A percentile compares a stretch with the other conserved stretches of the same genome.
Conservation (phyloP, 2,888 invertebrate genomes). For the Tuberolachnus salignus region DNA sequence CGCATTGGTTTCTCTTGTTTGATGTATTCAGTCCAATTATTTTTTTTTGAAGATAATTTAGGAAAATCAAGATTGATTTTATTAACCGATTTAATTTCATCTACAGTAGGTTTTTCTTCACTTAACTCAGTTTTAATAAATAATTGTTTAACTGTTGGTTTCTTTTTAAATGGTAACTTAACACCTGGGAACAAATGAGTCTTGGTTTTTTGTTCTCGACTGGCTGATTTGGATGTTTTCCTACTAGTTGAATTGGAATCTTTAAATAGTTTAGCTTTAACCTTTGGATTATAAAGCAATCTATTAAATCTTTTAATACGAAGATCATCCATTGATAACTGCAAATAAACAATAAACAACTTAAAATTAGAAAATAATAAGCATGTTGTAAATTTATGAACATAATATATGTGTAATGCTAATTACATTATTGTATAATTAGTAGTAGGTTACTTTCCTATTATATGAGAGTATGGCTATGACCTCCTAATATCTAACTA, state of each 20-base stretch:
- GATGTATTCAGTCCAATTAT: conserved; percentile 27
- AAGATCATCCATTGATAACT: conserved; percentile 48
- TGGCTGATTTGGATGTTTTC: conserved; percentile 41
- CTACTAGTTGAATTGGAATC: conserved; percentile 36
- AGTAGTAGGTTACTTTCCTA: too few species aligned
- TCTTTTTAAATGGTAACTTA: conserved; percentile 40
- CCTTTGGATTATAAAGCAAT: conserved; percentile 36
- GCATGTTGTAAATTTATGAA: background rate
- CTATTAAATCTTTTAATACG: conserved; percentile 44
- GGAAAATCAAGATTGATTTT: conserved; percentile 9
- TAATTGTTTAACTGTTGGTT: conserved; percentile 15
- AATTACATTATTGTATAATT: too few species aligned
- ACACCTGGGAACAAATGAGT: conserved; percentile 37
- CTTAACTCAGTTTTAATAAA: conserved; percentile 23
- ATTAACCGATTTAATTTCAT: background rate
- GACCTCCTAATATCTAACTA: background rate
- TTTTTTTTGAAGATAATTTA: conserved; percentile 23
- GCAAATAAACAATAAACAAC: background rate
- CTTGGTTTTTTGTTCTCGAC: conserved; percentile 25
- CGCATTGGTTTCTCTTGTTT: conserved; percentile 42
- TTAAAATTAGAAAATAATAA: background rate
- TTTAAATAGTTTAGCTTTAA: conserved; percentile 48
- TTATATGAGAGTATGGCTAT: too few species aligned
- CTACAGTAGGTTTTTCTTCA: conserved; percentile 1
- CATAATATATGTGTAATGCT: too few species aligned